Base-by-base conservation (phyloP, 1,140 invertebrate species). In the Pemphigus obesinymphae region DNA sequence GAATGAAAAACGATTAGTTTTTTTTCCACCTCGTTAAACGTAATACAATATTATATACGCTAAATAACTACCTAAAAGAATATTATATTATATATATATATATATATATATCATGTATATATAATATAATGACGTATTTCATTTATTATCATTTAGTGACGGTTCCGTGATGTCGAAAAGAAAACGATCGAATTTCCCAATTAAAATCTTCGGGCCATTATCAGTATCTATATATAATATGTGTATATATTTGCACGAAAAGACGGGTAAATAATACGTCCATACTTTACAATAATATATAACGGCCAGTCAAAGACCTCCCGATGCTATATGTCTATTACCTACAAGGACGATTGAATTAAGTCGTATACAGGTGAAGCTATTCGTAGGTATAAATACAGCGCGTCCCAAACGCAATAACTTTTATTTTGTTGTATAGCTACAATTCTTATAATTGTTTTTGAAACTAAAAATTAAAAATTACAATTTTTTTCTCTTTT, bases 271-370 rank as follows among this genome's bases (percentile, higher is more conserved):
- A n/a, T n/a, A n/a, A n/a, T n/a, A n/a, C n/a, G n/a, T n/a, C n/a
- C n/a, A n/a, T n/a, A n/a, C n/a, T n/a, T n/a, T n/a, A n/a, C n/a
- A n/a, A n/a, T n/a, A n/a, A n/a, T n/a, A n/a, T 45, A 70, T 10
- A 26, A 70, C 37, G 45, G 13, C 45, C 68, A 70, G 70, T 73
- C 70, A 73, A 73, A 73, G 43, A 73, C 70, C 70, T 73, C 70
- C 23, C 26, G 10, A 29, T 73, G 37, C n/a, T n/a, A n/a, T n/a
- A 10, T 11, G 43, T 70, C 15, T 20, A 1, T 31, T 50, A 50
- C 17, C 31, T 20, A 50, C 70, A 73, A 73, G 70, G 70, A 73
- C 43, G 43, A 73, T 31, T 31, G 70, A 50, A 48, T 50, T 31
- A 23, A 70, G 20, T 70, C n/a, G 23, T 43, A 34, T 26, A 45